Conservation (phyloP, 2,888 invertebrate genomes). For the Lithophane semibrunnea region DNA sequence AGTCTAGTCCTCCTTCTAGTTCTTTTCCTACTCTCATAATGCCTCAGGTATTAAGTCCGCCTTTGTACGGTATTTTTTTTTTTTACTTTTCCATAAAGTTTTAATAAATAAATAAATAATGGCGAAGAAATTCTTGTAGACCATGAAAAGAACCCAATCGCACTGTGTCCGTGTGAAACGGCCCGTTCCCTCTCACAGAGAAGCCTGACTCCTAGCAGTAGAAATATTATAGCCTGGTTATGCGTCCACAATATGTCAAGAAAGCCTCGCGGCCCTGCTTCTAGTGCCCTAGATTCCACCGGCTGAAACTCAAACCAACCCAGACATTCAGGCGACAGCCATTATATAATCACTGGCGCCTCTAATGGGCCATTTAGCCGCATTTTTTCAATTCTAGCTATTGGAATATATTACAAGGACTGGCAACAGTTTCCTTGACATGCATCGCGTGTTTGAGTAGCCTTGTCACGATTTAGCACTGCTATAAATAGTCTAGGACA, state of each 20-base stretch:
- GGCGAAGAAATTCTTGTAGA: neutral
- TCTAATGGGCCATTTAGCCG: neutral
- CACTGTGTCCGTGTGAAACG: neutral
- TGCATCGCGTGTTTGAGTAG: conserved; percentile 63
- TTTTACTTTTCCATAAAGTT: no score
- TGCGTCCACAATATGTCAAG: neutral
- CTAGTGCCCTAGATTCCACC: conserved; percentile 33
- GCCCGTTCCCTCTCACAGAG: neutral
- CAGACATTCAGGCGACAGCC: conserved; percentile 43
- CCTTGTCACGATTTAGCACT: conserved; percentile 58
- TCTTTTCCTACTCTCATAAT: neutral
- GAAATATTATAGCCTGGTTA: neutral
- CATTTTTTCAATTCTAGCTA: conserved; percentile 41
- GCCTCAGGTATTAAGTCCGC: no score
- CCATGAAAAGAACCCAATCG: neutral
- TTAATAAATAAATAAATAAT: no score
- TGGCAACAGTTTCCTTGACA: conserved; percentile 58
- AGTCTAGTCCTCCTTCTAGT: no score
- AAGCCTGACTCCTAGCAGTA: no score
- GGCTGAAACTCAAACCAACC: conserved; percentile 1
- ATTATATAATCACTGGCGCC: conserved; percentile 22
- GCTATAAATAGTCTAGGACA: conserved; percentile 37
- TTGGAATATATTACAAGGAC: conserved; percentile 62
- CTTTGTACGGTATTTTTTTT: no score
- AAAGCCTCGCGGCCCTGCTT: conserved; percentile 17